Evolutionary conservation across 2,113 vertebrate genomes (phyloP).

Genomic region (Otis tarda): DNA sequence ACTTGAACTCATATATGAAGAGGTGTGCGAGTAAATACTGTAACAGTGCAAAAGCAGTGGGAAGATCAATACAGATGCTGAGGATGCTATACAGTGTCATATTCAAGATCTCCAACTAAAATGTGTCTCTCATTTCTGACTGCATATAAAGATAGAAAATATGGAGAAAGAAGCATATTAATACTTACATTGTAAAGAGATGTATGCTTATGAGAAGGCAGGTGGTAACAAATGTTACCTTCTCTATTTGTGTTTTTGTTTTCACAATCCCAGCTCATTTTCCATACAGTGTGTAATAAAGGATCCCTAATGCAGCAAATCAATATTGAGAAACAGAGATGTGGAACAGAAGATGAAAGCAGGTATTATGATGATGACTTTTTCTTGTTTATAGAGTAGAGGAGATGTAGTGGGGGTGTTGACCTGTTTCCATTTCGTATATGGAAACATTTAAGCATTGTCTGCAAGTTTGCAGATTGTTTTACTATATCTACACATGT

Average conservation of each 20-base stretch:
- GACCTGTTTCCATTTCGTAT: not conserved
- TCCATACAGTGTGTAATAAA: not conserved
- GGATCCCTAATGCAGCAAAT: not conserved
- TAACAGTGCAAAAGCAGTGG: not conserved
- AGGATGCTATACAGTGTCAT: not conserved
- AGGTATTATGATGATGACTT: slow-evolving; percentile 70
- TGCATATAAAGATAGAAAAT: slow-evolving; percentile 54
- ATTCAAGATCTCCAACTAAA: not conserved
- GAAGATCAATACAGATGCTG: not conserved
- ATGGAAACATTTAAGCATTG: not conserved
- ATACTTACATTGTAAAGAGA: not conserved
- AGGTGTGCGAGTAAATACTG: not conserved
- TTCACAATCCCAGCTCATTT: not conserved
- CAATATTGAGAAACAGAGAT: not conserved
- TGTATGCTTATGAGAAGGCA: not conserved
- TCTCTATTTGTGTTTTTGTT: not conserved
- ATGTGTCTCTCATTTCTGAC: not conserved
- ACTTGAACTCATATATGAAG: not conserved
- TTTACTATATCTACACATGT: not conserved
- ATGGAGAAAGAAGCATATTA: not conserved
- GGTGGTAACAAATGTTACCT: not conserved
- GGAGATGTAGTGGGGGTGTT: slow-evolving; percentile 27
- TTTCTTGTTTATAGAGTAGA: slow-evolving; percentile 72
- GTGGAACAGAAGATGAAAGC: slow-evolving; percentile 22
- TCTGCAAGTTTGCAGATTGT: not conserved